Conservation (phyloP, 2,888 invertebrate genomes). For the Drosophila paramelanica region DNA sequence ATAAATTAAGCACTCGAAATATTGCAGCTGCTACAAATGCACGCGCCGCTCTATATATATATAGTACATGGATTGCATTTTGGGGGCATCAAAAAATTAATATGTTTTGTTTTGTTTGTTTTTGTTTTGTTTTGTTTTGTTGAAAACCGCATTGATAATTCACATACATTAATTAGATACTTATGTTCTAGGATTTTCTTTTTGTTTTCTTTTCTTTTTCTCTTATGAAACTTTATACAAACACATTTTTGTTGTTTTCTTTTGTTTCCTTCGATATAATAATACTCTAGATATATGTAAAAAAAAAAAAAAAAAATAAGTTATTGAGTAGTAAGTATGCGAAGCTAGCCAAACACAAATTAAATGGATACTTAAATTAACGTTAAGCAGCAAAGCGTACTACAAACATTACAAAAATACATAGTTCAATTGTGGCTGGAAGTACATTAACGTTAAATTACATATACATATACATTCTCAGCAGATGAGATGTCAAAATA, state of each 20-base stretch:
- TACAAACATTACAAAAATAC: slow-evolving; percentile 62
- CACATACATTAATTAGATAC: slow-evolving; percentile 46
- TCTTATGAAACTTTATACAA: slow-evolving; percentile 53
- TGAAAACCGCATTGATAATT: slow-evolving; percentile 53
- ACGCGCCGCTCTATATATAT: slow-evolving; percentile 44
- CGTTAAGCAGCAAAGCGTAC: slow-evolving; percentile 52
- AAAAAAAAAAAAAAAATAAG: slow-evolving; percentile 67
- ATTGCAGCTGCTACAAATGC: slow-evolving; percentile 75
- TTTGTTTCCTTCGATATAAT: slow-evolving; percentile 32
- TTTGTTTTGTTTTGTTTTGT: slow-evolving; percentile 13
- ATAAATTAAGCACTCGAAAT: slow-evolving; percentile 78
- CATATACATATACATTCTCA: slow-evolving; percentile 37
- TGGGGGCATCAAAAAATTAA: slow-evolving; percentile 24
- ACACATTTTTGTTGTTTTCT: slow-evolving; percentile 35
- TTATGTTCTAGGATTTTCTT: slow-evolving; percentile 16
- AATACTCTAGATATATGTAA: slow-evolving; percentile 71
- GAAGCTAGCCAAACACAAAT: slow-evolving; percentile 60
- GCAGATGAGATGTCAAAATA: slow-evolving; percentile 42
- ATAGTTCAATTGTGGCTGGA: slow-evolving; percentile 72
- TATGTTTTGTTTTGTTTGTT: slow-evolving; percentile 14
- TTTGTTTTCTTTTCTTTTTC: slow-evolving; percentile 24
- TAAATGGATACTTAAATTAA: slow-evolving; percentile 36
- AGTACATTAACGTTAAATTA: slow-evolving; percentile 51
- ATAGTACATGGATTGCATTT: slow-evolving; percentile 53
- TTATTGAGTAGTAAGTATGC: slow-evolving; percentile 73